A percentile compares a stretch with the other conserved stretches of the same genome.
Conservation (phyloP, 1,140 invertebrate species). For the Neomicropteryx cornuta region DNA sequence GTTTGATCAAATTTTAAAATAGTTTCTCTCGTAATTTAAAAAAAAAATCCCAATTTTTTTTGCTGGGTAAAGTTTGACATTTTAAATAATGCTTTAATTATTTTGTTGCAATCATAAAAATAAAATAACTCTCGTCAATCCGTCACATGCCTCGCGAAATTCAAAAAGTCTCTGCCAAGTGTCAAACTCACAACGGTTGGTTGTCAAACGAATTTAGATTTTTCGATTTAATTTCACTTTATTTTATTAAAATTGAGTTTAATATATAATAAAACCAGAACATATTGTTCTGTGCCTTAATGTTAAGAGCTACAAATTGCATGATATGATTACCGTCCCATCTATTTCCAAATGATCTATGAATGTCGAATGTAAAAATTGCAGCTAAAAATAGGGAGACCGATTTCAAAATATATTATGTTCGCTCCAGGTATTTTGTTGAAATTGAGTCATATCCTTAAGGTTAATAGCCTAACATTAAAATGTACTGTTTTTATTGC, state of each 20-base stretch:
- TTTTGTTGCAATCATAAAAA: too few relatives aligned
- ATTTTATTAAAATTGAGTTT: neutral
- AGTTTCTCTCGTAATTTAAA: too few relatives aligned
- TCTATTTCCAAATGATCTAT: neutral
- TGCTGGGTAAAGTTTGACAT: too few relatives aligned
- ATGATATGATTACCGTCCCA: neutral
- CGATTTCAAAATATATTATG: conserved; percentile 14
- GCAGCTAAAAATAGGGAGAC: conserved; percentile 12
- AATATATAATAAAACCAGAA: neutral
- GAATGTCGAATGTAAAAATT: conserved; percentile 11
- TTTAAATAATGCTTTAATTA: too few relatives aligned
- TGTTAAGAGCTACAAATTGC: neutral
- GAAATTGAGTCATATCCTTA: conserved; percentile 1
- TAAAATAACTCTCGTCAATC: too few relatives aligned
- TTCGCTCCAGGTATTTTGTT: conserved; percentile 11
- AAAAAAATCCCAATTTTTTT: too few relatives aligned
- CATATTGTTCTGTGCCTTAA: neutral
- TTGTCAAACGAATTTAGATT: too few relatives aligned
- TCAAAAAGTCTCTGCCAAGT: too few relatives aligned
- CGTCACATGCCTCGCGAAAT: too few relatives aligned
- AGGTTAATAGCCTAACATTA: neutral
- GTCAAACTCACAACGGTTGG: too few relatives aligned
- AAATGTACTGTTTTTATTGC: neutral
- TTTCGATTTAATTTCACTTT: too few relatives aligned
- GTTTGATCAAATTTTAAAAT: too few relatives aligned